These are phyloP conservation scores for Scolopax mira DNA, from an alignment of 2,113 vertebrate genomes.

Conservation along the genomic window DNA sequence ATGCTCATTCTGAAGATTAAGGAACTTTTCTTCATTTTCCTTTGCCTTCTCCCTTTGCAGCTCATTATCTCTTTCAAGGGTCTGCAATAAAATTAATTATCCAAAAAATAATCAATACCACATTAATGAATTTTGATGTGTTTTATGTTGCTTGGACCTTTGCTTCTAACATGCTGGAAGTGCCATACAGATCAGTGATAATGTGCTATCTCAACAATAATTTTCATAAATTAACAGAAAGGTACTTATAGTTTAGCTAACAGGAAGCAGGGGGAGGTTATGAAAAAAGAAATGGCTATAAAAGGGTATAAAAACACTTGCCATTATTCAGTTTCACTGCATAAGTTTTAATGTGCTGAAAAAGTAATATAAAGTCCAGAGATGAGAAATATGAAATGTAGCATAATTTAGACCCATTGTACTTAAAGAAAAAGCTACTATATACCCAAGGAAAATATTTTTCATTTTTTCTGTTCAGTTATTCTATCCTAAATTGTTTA, in stretches of 20 bases:
- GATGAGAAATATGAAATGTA: constrained; percentile 76
- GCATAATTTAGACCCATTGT: constrained; percentile 61
- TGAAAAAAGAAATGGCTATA: constrained; percentile 87
- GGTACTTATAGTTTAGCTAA: constrained; percentile 85
- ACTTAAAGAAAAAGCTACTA: constrained; percentile 53
- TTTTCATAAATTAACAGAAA: constrained; percentile 98
- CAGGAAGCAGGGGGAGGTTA: constrained; percentile 81
- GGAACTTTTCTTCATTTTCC: constrained; percentile 86
- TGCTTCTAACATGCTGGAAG: constrained; percentile 87
- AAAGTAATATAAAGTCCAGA: constrained; percentile 81
- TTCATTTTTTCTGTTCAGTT: neutral
- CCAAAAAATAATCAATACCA: constrained; percentile 94
- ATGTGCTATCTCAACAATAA: constrained; percentile 94
- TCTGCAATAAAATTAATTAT: constrained; percentile 99
- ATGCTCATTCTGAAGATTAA: constrained; percentile 82
- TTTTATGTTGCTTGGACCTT: constrained; percentile 94
- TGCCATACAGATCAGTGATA: constrained; percentile 92
- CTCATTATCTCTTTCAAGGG: constrained; percentile 94
- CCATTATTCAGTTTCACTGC: constrained; percentile 91
- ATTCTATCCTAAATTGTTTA: constrained; percentile 49
- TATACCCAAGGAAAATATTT: neutral
- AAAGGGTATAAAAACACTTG: constrained; percentile 92
- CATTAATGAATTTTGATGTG: constrained; percentile 97
- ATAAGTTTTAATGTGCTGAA: constrained; percentile 85
- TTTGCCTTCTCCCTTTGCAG: constrained; percentile 86